A percentile compares a stretch with the other conserved stretches of the same genome.
These are phyloP conservation scores for Heliconius congener DNA, from an alignment of 1,140 invertebrate species.

Conservation along the genomic window DNA sequence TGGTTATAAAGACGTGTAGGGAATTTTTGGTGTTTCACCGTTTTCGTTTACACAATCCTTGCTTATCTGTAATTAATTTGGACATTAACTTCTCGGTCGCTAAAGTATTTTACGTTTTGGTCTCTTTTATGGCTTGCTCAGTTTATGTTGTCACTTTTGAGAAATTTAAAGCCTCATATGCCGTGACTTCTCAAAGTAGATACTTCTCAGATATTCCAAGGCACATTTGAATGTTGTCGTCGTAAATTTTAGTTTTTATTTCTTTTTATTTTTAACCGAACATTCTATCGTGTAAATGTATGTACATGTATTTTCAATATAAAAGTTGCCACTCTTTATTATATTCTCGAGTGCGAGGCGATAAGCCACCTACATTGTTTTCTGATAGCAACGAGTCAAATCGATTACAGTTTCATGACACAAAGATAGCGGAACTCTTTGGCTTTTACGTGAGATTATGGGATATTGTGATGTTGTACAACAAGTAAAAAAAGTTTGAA, in stretches of 20 bases:
- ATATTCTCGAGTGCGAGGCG: not conserved
- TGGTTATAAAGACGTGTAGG: conserved; percentile 51
- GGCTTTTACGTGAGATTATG: conserved; percentile 2
- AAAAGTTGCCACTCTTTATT: conserved; percentile 5
- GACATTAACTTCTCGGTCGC: conserved; percentile 45
- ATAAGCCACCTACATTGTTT: conserved; percentile 15
- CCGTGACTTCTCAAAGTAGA: conserved; percentile 18
- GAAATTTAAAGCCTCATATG: conserved; percentile 27
- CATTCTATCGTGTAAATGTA: conserved; percentile 8
- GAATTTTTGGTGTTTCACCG: conserved; percentile 49
- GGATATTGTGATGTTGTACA: not conserved
- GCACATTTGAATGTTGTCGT: conserved; percentile 23
- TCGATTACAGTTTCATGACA: conserved; percentile 9
- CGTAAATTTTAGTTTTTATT: conserved; percentile 17
- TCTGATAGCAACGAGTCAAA: conserved; percentile 10
- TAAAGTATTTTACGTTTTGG: conserved; percentile 39
- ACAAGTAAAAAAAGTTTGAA: not conserved
- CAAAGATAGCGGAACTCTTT: conserved; percentile 6
- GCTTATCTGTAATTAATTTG: conserved; percentile 50
- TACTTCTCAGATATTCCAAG: conserved; percentile 15
- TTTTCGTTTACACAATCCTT: conserved; percentile 62
- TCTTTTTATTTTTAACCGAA: not conserved
- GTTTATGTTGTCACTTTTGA: conserved; percentile 27
- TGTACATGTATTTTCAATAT: conserved; percentile 11
- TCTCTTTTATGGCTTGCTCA: conserved; percentile 37